Evolutionary conservation across 2,888 invertebrate species (phyloP).

Genomic region (Andrena camellia): DNA sequence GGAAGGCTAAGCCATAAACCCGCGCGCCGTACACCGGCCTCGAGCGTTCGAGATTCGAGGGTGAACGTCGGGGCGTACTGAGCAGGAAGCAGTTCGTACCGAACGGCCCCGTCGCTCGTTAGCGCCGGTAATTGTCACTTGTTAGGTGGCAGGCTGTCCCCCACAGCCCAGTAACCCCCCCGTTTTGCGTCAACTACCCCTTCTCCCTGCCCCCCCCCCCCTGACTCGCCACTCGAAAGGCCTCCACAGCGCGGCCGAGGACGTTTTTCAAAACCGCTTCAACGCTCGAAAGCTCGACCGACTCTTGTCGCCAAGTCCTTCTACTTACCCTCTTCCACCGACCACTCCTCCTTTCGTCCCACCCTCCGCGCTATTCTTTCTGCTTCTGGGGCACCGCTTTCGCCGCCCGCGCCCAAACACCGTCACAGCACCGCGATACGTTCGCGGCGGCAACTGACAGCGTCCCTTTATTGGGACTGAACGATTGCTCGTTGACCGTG

Average conservation of each 20-base stretch:
- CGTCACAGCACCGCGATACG: neutral
- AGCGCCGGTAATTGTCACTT: slow-evolving; percentile 80
- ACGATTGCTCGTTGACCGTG: neutral
- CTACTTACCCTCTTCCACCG: slow-evolving; percentile 58
- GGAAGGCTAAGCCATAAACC: slow-evolving; percentile 33
- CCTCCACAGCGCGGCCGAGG: slow-evolving; percentile 42
- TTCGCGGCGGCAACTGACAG: too few species aligned
- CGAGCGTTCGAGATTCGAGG: slow-evolving; percentile 20
- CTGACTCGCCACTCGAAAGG: slow-evolving; percentile 56
- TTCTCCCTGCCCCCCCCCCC: neutral
- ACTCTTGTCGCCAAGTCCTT: slow-evolving; percentile 58
- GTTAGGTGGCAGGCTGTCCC: slow-evolving; percentile 71
- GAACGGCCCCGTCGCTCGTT: slow-evolving; percentile 73
- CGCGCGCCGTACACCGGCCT: neutral
- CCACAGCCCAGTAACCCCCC: slow-evolving; percentile 21
- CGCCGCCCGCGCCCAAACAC: neutral
- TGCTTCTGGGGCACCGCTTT: neutral
- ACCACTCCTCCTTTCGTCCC: neutral
- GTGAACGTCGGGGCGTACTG: slow-evolving; percentile 9
- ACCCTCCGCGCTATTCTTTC: neutral
- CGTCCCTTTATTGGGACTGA: neutral
- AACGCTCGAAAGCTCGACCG: slow-evolving; percentile 64
- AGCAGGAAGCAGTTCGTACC: slow-evolving; percentile 59
- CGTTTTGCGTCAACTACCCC: slow-evolving; percentile 33
- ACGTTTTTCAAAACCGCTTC: slow-evolving; percentile 71